A percentile compares a stretch with the other conserved stretches of the same genome.
Conservation (phyloP, 2,797 vertebrate species). For the Pagetopsis macropterus region DNA sequence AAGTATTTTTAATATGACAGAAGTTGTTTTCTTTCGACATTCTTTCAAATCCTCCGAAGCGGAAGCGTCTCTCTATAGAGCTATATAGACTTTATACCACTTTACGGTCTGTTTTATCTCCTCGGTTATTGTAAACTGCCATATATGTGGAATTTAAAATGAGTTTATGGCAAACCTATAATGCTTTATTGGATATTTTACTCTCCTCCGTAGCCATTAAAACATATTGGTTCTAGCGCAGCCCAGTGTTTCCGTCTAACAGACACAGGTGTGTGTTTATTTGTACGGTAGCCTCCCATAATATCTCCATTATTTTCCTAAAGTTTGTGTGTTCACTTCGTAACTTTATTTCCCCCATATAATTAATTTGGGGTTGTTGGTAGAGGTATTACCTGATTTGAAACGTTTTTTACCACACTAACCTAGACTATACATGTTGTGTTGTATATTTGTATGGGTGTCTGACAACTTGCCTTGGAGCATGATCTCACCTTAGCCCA, state of each 20-base stretch:
- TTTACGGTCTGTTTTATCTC: not conserved
- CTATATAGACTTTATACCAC: not conserved
- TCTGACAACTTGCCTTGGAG: not conserved
- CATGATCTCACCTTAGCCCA: not conserved
- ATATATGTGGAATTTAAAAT: too few species aligned
- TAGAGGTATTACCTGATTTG: not conserved
- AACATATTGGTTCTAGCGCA: conserved; percentile 20
- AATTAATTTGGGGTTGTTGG: not conserved
- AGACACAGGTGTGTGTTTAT: conserved; percentile 18
- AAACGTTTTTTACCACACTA: not conserved
- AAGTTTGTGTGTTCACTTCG: not conserved
- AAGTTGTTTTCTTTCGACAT: not conserved
- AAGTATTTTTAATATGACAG: not conserved
- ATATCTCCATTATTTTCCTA: too few species aligned
- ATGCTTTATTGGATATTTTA: not conserved
- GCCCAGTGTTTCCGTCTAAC: not conserved
- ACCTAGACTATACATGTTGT: not conserved
- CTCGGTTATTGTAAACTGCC: not conserved
- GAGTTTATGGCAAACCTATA: not conserved
- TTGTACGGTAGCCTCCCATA: not conserved
- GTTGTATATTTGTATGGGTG: not conserved
- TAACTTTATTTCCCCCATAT: too few species aligned
- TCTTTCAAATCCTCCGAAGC: conserved; percentile 6
- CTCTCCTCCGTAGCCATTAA: not conserved
- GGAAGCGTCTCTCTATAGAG: conserved; percentile 17